Evolutionary conservation across 2,888 invertebrate genomes (phyloP), one percentile per base, ranked within the genome.

Genomic region (Stenotaenia linearis): DNA sequence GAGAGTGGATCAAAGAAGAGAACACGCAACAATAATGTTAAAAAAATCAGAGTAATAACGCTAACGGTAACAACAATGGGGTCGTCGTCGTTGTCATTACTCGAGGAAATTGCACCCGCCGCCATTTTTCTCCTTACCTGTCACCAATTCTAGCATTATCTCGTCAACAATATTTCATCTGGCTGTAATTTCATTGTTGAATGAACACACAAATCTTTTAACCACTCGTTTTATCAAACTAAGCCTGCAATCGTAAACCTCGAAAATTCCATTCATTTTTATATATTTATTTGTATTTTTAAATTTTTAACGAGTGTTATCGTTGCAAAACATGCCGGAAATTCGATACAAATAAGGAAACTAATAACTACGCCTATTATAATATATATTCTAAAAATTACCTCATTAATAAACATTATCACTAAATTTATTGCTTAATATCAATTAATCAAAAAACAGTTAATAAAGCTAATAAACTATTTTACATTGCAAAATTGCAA

Each of bases 51-150:
- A 25, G 6, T 61, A 23, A 61, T 61, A 61, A 25, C 23, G 25
- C 7, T 15, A 61, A 61, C 61, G 25, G 25, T 25, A 61, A 0
- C 61, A 25, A 23, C 25, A 61, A 61, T 61, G 15, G 45, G 45
- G 45, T 45, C 61, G 61, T 12, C 25, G 61, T 61, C 25, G 61
- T 61, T 25, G 61, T 61, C 61, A 61, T 61, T 61, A 61, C 61
- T 12, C 5, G 61, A 61, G 61, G 9, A 61, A 61, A 61, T 61
- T 23, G 25, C 23, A 25, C 61, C 15, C 2, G 23, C 5, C 61
- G 61, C 23, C 61, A 61, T 61, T 61, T 61, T n/a, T 45, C 45
- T 61, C 25, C 61, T 61, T 61, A 61, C 61, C 61, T 61, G 61
- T 61, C 61, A 61, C 61, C 61, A 61, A 61, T 25, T 61, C 15